A percentile compares a stretch with the other conserved stretches of the same genome.
These are phyloP conservation scores for Babylonia areolata DNA, from an alignment of 1,140 invertebrate genomes.

Conservation along the genomic window DNA sequence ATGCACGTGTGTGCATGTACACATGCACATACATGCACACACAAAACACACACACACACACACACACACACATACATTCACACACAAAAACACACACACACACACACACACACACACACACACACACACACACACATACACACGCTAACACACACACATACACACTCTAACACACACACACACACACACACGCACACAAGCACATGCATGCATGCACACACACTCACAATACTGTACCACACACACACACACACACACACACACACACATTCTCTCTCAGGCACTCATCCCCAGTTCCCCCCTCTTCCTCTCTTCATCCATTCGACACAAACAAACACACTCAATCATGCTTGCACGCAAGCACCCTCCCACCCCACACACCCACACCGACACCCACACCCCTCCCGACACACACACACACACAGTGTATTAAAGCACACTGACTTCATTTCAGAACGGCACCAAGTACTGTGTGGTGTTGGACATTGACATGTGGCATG, in stretches of 20 bases:
- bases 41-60: conserved; percentile 19
- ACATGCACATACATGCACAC: background rate
- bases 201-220: background rate
- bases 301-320: too few species aligned
- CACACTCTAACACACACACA: background rate
- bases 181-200: background rate
- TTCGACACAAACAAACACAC: background rate
- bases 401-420: background rate
- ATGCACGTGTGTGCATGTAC: background rate
- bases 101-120: conserved; percentile 14
- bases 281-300: too few species aligned
- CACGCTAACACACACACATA: background rate
- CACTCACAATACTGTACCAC: background rate
- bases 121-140: background rate
- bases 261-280: too few species aligned
- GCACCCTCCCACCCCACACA: too few species aligned
- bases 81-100: conserved; percentile 18
- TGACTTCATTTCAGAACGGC: conserved; percentile 76
- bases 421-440: background rate
- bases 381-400: too few species aligned
- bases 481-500: conserved; percentile 80
- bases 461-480: conserved; percentile 84
- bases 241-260: too few species aligned
- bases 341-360: too few species aligned
- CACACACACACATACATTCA: conserved; percentile 4